Evolutionary conservation across 1,140 invertebrate species (phyloP).

Genomic region (Drosophila bipectinata): DNA sequence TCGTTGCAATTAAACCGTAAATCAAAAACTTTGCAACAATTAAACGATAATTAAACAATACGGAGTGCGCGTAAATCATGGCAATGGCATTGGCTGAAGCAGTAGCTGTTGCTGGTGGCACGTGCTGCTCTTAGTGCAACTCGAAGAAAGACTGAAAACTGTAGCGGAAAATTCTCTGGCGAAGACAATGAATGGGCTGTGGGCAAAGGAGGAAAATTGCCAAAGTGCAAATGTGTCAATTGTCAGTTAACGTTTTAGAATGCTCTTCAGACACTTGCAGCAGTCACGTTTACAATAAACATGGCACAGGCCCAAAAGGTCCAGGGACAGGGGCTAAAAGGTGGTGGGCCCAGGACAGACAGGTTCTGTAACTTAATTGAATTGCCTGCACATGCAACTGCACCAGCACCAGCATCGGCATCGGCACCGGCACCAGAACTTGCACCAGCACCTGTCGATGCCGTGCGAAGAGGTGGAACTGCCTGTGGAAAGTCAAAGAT

Average conservation of each 20-base stretch:
- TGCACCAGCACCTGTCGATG: conserved; percentile 40
- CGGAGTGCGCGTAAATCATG: conserved; percentile 70
- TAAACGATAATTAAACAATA: conserved; percentile 82
- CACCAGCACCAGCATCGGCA: conserved; percentile 1
- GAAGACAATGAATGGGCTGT: conserved; percentile 40
- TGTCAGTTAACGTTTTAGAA: conserved; percentile 70
- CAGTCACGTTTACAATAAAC: conserved; percentile 71
- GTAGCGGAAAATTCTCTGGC: conserved; percentile 20
- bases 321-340: neutral
- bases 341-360: conserved; percentile 16
- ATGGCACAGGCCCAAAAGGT: conserved; percentile 37
- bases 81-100: conserved; percentile 7
- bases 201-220: conserved; percentile 52
- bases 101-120: conserved; percentile 22
- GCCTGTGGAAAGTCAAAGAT: conserved; percentile 40
- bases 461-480: conserved; percentile 40
- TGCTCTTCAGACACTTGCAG: conserved; percentile 56
- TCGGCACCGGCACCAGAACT: neutral
- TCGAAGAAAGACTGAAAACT: conserved; percentile 20
- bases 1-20: conserved; percentile 79
- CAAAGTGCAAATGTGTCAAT: conserved; percentile 80
- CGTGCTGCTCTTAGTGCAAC: conserved; percentile 40
- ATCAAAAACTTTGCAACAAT: conserved; percentile 80
- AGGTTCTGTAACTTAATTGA: conserved; percentile 72
- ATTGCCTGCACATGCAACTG: conserved; percentile 59